These are phyloP conservation scores for Xylocampa areola DNA, from an alignment of 2,888 invertebrate genomes.

Conservation along the genomic window DNA sequence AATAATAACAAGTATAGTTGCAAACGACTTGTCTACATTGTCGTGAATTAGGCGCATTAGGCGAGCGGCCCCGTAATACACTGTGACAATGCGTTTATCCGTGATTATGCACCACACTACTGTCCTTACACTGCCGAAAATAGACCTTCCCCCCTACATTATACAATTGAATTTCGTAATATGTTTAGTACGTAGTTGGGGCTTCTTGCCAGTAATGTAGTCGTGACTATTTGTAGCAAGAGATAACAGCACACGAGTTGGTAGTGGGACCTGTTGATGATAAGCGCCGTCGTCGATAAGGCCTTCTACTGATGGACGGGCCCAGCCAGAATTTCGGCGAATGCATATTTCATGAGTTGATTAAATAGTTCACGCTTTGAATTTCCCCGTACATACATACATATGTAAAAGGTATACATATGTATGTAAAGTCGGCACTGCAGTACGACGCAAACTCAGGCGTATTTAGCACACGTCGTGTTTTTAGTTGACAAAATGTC, in stretches of 20 bases:
- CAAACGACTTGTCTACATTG: constrained; percentile 81
- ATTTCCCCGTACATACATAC: constrained; percentile 72
- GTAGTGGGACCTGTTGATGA: constrained; percentile 88
- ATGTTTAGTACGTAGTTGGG: constrained; percentile 55
- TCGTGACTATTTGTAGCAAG: constrained; percentile 86
- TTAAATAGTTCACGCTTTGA: constrained; percentile 88
- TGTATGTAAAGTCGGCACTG: constrained; percentile 70
- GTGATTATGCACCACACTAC: constrained; percentile 75
- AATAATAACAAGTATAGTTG: constrained; percentile 74
- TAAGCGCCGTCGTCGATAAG: constrained; percentile 88
- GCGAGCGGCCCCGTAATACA: constrained; percentile 82
- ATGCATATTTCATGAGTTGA: constrained; percentile 89
- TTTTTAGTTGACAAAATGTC: constrained; percentile 58
- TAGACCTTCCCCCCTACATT: constrained; percentile 38
- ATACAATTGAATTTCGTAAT: constrained; percentile 56
- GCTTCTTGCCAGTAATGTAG: constrained; percentile 61
- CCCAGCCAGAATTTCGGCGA: constrained; percentile 86
- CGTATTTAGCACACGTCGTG: constrained; percentile 52
- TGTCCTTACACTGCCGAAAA: constrained; percentile 33
- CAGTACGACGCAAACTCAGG: constrained; percentile 61
- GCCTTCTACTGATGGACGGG: constrained; percentile 84
- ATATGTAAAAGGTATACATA: constrained; percentile 67
- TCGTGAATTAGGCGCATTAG: constrained; percentile 88
- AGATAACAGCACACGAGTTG: constrained; percentile 88
- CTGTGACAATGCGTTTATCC: constrained; percentile 86